A percentile compares a stretch with the other conserved stretches of the same genome.
Conservation (phyloP, 2,113 vertebrate species). For the Propithecus coquereli region DNA sequence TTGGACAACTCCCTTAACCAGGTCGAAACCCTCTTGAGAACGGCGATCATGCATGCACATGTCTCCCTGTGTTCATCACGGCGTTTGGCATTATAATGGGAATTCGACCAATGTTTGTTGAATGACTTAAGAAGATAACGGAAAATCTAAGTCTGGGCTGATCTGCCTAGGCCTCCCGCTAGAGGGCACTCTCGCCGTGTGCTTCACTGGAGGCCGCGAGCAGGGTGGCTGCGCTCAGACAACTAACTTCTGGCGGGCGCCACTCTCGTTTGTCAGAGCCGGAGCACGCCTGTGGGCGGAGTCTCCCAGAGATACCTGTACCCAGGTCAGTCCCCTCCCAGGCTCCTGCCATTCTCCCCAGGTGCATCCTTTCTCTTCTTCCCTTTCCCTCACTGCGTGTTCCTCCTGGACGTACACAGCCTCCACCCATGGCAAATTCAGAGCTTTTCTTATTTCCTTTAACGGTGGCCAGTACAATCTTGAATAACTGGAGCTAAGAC, state of each 20-base stretch:
- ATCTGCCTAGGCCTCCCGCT: neutral
- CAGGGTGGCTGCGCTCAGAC: rapidly evolving
- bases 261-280: neutral
- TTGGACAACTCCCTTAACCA: neutral
- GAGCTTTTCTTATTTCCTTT: neutral
- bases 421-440: neutral
- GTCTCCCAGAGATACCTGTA: too few relatives aligned
- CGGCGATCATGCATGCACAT: neutral
- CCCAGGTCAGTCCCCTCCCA: neutral
- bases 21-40: neutral
- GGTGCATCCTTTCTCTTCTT: neutral
- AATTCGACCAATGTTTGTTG: neutral
- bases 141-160: neutral
- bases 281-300: neutral
- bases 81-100: neutral
- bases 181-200: constrained; percentile 64
- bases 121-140: neutral
- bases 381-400: neutral
- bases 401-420: neutral
- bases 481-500: neutral
- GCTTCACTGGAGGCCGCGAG: neutral
- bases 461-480: neutral
- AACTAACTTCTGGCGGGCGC: rapidly evolving
- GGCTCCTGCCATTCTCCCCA: neutral
- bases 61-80: neutral